Conservation (phyloP, 2,888 invertebrate species). For the Morpho helenor region DNA sequence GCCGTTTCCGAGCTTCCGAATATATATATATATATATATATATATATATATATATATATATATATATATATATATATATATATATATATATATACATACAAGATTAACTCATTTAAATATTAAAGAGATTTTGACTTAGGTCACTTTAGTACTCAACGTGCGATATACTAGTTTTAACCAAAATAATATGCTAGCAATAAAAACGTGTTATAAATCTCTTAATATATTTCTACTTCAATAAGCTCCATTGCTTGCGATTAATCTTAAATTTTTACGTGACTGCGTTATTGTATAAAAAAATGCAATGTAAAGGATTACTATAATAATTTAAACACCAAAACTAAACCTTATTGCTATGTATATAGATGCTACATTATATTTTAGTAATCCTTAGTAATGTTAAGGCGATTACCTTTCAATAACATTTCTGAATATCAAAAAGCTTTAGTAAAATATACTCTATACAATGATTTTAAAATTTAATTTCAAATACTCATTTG, state of each 20-base stretch:
- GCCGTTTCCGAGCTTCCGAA: too few relatives aligned
- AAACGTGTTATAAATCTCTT: conserved; percentile 9
- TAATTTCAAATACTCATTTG: background rate
- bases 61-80: too few relatives aligned
- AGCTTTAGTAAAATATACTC: background rate
- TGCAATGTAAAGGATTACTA: background rate
- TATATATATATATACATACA: too few relatives aligned
- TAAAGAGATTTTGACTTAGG: too few relatives aligned
- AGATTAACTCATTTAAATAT: too few relatives aligned
- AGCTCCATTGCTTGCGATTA: conserved; percentile 9
- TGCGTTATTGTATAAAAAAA: background rate
- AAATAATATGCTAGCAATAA: background rate
- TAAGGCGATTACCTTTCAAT: conserved; percentile 3
- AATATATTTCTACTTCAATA: conserved; percentile 7
- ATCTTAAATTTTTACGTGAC: conserved; percentile 11
- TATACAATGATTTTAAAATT: background rate
- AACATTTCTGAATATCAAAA: background rate
- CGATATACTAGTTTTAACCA: background rate
- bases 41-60: too few relatives aligned
- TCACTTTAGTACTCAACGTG: too few relatives aligned
- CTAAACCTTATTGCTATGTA: background rate
- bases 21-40: too few relatives aligned
- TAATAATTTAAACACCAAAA: background rate
- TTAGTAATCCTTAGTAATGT: background rate
- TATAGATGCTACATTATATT: too few relatives aligned